phyloP scores from a whole-genome alignment of 1,140 invertebrate species.

The Drosophila novamexicana region DNA sequence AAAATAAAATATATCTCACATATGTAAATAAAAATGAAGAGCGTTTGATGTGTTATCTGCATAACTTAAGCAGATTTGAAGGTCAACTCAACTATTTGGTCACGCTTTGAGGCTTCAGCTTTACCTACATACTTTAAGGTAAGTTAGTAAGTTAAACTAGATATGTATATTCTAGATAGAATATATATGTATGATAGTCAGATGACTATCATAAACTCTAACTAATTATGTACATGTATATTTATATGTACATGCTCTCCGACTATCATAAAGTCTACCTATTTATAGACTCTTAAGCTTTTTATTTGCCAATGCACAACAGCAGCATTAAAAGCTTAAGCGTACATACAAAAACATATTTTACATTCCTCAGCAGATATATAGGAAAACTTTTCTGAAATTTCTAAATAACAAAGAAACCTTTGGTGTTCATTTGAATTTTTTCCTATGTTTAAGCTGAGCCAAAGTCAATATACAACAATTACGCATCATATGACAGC shows the following conservation, averaged over 20 bases:
- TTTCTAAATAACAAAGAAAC: not conserved
- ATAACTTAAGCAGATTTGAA: not conserved
- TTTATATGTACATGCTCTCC: no score
- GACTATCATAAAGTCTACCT: no score
- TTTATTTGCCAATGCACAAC: no score
- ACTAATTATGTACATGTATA: no score
- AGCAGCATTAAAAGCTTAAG: not conserved
- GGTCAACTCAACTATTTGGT: not conserved
- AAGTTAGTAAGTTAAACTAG: no score
- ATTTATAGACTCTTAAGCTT: no score
- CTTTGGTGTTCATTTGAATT: not conserved
- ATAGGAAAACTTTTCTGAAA: not conserved
- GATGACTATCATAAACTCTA: no score
- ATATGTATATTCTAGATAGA: no score
- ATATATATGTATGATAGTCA: no score
- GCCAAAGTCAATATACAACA: slow-evolving; percentile 18
- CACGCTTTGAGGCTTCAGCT: not conserved
- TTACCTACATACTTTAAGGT: no score
- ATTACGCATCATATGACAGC: slow-evolving; percentile 48
- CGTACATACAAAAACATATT: not conserved
- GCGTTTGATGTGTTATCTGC: not conserved
- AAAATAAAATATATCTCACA: slow-evolving; percentile 9
- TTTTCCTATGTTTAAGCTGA: slow-evolving; percentile 10
- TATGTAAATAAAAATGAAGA: not conserved
- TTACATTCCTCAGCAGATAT: not conserved